Percentiles rank a stretch among this genome's conserved stretches.
These are phyloP conservation scores for Patella vulgata DNA, from an alignment of 1,140 invertebrate species.

Conservation along the genomic window DNA sequence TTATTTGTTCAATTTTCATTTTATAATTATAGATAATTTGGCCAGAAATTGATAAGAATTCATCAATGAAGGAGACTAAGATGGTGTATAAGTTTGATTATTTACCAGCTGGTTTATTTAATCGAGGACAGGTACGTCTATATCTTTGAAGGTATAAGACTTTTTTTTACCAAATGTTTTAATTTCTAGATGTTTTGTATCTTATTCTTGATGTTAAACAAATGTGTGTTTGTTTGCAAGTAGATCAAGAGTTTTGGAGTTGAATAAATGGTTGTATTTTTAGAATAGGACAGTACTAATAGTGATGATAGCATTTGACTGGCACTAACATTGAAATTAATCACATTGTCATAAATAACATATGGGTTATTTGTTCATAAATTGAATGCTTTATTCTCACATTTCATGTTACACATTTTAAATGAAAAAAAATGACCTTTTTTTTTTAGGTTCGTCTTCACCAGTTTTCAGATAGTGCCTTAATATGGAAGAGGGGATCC, in stretches of 20 bases:
- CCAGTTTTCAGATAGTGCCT: conserved; percentile 55
- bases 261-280: no score
- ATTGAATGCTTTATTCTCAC: no score
- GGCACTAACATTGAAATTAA: no score
- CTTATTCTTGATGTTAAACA: not conserved
- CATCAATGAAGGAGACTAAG: conserved; percentile 47
- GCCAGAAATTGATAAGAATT: conserved; percentile 49
- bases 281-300: no score
- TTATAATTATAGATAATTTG: conserved; percentile 54
- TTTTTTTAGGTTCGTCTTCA: conserved; percentile 56
- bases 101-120: conserved; percentile 63
- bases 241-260: no score
- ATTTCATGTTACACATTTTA: no score
- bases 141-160: not conserved
- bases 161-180: not conserved
- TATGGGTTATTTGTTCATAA: no score
- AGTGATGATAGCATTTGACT: no score
- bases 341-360: no score
- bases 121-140: conserved; percentile 60
- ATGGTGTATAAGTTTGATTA: conserved; percentile 63
- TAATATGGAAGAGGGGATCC: conserved; percentile 62
- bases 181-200: not conserved
- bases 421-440: no score
- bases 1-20: no score
- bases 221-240: not conserved